Percentiles rank a stretch among this genome's conserved stretches.
Evolutionary conservation across 2,113 vertebrate genomes (phyloP).

Genomic region (Rhinolophus ferrumequinum): DNA sequence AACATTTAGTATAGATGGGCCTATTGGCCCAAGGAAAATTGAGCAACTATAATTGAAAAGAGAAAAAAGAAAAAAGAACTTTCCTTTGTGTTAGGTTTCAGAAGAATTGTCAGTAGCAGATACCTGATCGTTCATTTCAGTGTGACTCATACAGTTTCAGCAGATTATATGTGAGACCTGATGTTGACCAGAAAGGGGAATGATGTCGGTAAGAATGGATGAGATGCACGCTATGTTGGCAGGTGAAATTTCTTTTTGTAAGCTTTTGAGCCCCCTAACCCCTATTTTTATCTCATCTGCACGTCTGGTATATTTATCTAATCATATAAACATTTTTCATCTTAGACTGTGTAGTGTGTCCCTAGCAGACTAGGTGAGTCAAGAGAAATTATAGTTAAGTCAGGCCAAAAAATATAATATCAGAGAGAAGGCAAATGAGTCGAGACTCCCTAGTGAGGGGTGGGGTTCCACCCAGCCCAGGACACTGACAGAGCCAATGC

Average conservation of each 20-base stretch:
- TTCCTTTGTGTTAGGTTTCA: slow-evolving; percentile 25
- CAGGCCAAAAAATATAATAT: not conserved
- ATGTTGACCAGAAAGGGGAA: not conserved
- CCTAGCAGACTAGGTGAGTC: not conserved
- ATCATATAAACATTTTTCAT: not conserved
- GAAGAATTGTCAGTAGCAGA: not conserved
- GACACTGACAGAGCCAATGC: not conserved
- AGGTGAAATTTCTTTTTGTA: not conserved
- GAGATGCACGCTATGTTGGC: not conserved
- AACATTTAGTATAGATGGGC: not conserved
- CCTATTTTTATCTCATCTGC: not conserved
- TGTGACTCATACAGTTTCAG: not conserved
- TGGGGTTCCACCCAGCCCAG: not conserved
- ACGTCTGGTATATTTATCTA: slow-evolving; percentile 8
- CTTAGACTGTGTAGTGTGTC: not conserved
- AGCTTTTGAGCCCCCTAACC: not conserved
- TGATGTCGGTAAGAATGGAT: not conserved
- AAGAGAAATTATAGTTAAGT: slow-evolving; percentile 15
- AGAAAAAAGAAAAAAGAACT: not conserved
- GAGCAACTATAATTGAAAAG: not conserved
- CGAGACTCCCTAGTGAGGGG: no score
- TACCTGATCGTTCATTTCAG: not conserved
- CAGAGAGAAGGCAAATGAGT: not conserved
- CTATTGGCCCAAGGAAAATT: not conserved
- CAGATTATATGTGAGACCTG: slow-evolving; percentile 30